Base-by-base conservation (phyloP, 2,888 invertebrate genomes). In the Drosophila meridiana region DNA sequence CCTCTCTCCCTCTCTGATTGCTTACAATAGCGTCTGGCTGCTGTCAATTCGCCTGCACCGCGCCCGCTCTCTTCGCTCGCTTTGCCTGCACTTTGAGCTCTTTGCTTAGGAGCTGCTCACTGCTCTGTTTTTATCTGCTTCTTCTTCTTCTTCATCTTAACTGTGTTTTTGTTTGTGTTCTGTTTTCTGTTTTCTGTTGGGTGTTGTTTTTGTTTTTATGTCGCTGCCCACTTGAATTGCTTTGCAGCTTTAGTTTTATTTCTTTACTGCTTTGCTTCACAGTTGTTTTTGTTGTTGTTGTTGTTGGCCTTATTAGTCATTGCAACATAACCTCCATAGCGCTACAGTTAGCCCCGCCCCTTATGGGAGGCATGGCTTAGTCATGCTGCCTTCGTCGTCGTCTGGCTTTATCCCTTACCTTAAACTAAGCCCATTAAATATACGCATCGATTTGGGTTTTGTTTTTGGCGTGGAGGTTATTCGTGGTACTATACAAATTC, bases 251-350 rank as follows among this genome's bases (percentile, higher is more conserved):
- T 63, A 42, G 65, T 56, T 71, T 58, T 66, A 50, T 76, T 58
- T 62, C 58, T 45, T 45, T 30, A 26, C 43, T 53, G 38, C 45
- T 69, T 48, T 61, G 38, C 47, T 53, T 64, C 59, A 38, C 50
- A 77, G 77, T 69, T 71, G 79, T 55, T 65, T 69, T 20, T 20
- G 20, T 20, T 20, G 0, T 20, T 20, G 20, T 20, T 20, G 20
- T 20, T 74, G 79, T 55, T 65, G 72, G 76, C 63, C 67, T 74
- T 81, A 78, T 87, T 84, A 82, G 82, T 82, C 82, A 87, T 73
- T 84, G 85, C 82, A 77, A 66, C 69, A 75, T 82, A 77, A 47
- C 66, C 71, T 55, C 57, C 50, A 38, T 56, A 50, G 9, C 30
- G 40, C 36, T 40, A 40, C 40, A 58, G 26, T 13, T 34, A 43